Conservation (phyloP, 1,140 invertebrate genomes). For the Hestina assimilis region DNA sequence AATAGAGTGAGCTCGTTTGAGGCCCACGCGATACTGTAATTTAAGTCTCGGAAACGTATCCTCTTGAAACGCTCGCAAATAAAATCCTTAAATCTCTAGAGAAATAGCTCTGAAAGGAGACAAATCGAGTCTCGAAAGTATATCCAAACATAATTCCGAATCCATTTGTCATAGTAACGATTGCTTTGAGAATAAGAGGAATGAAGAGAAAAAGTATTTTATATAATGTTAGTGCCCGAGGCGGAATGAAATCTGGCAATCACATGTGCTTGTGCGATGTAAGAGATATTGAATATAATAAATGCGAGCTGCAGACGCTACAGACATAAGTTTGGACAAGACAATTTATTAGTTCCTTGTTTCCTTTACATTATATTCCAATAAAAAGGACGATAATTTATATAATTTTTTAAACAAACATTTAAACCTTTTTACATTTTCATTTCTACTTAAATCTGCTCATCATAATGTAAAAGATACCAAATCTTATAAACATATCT, state of each 20-base stretch:
- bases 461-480: too few relatives aligned
- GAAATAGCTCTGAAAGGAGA: slow-evolving; percentile 18
- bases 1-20: background rate
- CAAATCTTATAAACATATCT: too few relatives aligned
- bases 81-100: slow-evolving; percentile 11
- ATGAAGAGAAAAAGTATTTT: slow-evolving; percentile 7
- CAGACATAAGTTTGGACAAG: background rate
- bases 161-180: slow-evolving; percentile 8
- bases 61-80: slow-evolving; percentile 16
- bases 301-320: slow-evolving; percentile 12
- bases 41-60: slow-evolving; percentile 7
- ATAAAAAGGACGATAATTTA: too few relatives aligned
- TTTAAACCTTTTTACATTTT: too few relatives aligned
- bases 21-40: slow-evolving; percentile 14
- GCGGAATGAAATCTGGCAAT: slow-evolving; percentile 18
- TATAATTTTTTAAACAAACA: too few relatives aligned
- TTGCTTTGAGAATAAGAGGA: slow-evolving; percentile 5
- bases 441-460: too few relatives aligned
- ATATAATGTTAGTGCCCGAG: background rate
- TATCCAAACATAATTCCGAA: slow-evolving; percentile 15
- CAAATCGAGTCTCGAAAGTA: slow-evolving; percentile 7
- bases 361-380: too few relatives aligned
- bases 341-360: slow-evolving; percentile 9
- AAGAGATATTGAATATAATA: slow-evolving; percentile 10
- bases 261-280: slow-evolving; percentile 20